Conservation (phyloP, 2,113 vertebrate genomes). For the Rhagologus leucostigma region DNA sequence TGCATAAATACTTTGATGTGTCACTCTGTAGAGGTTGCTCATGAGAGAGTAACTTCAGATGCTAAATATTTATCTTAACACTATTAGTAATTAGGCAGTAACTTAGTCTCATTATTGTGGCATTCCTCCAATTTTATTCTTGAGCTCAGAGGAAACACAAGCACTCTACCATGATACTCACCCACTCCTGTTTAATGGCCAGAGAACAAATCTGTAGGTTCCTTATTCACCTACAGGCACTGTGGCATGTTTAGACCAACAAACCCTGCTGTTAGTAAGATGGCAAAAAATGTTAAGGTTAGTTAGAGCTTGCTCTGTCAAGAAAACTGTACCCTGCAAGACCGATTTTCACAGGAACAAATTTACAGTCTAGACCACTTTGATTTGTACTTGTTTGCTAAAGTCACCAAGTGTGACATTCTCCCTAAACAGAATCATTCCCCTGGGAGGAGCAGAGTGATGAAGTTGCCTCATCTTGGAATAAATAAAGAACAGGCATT, state of each 20-base stretch:
- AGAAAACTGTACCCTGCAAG: background rate
- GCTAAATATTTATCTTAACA: background rate
- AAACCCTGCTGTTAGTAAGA: background rate
- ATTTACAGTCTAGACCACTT: background rate
- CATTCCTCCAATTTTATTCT: background rate
- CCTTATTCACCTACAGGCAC: background rate
- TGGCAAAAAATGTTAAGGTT: background rate
- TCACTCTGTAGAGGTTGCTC: background rate
- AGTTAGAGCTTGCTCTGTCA: background rate
- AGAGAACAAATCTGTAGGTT: background rate
- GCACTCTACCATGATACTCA: background rate
- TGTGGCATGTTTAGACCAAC: background rate
- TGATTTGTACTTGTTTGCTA: background rate
- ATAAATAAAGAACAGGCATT: background rate
- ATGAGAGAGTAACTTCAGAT: background rate
- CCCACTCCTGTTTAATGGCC: background rate
- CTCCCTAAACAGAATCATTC: background rate
- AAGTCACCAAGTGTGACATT: background rate
- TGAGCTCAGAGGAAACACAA: background rate
- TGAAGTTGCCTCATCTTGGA: background rate
- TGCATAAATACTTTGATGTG: background rate
- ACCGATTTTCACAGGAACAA: background rate
- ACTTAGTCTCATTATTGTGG: background rate
- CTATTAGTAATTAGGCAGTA: background rate
- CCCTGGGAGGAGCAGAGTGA: background rate